These are phyloP conservation scores for Papilio polyxenes DNA, from an alignment of 1,140 invertebrate genomes.

Conservation along the genomic window DNA sequence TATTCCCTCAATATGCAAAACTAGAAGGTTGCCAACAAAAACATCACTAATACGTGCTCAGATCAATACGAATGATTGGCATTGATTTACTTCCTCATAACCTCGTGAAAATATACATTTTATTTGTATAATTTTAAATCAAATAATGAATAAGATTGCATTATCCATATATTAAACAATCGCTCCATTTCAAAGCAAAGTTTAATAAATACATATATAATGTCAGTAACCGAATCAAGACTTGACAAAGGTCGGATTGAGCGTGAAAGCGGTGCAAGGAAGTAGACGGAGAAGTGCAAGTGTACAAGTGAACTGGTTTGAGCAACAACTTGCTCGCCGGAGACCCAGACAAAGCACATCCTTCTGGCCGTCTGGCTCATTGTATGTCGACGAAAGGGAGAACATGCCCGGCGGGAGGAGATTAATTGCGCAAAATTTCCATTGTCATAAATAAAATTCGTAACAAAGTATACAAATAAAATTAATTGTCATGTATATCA, in stretches of 20 bases:
- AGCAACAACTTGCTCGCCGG: conserved; percentile 46
- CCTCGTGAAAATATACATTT: conserved; percentile 21
- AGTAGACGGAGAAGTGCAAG: conserved; percentile 63
- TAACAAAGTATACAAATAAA: neutral
- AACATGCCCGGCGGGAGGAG: neutral
- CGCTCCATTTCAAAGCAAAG: conserved; percentile 8
- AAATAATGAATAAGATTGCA: neutral
- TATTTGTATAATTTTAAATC: conserved; percentile 5
- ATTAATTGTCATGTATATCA: neutral
- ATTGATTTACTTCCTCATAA: conserved; percentile 33
- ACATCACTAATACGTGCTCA: conserved; percentile 14
- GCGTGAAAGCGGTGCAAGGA: conserved; percentile 55
- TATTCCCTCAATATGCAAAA: conserved; percentile 6
- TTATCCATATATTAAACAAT: conserved; percentile 14
- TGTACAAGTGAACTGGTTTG: conserved; percentile 65
- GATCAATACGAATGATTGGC: conserved; percentile 26
- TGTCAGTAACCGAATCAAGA: conserved; percentile 31
- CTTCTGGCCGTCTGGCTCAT: conserved; percentile 59
- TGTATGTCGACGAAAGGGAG: conserved; percentile 50
- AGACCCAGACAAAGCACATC: conserved; percentile 58
- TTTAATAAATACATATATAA: conserved; percentile 18
- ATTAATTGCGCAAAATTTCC: conserved; percentile 7
- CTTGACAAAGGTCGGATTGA: conserved; percentile 54
- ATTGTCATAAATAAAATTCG: neutral
- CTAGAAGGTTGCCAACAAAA: conserved; percentile 33